A percentile compares a stretch with the other conserved stretches of the same genome.
These are phyloP conservation scores for Zosterops hypoxanthus DNA, from an alignment of 2,113 vertebrate genomes.

Conservation along the genomic window DNA sequence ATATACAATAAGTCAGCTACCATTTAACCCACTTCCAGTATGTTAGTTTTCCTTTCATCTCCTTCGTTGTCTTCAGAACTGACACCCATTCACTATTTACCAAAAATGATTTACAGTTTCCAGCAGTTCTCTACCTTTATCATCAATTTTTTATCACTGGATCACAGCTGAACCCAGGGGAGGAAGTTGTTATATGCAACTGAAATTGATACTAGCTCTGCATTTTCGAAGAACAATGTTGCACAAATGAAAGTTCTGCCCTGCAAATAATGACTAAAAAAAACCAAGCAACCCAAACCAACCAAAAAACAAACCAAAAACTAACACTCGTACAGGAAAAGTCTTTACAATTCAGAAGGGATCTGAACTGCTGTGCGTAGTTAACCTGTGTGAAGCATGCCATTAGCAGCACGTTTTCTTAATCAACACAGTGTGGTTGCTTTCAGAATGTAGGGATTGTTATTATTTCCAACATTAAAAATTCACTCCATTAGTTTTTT, in stretches of 20 bases:
- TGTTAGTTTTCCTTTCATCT: not conserved
- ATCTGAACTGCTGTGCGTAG: not conserved
- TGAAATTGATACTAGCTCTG: not conserved
- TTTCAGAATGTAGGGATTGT: not conserved
- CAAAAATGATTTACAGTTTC: not conserved
- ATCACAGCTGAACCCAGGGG: not conserved
- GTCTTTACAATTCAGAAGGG: not conserved
- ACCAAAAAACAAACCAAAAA: not conserved
- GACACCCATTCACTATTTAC: not conserved
- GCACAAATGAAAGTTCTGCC: not conserved
- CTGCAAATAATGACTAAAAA: not conserved
- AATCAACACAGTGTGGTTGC: not conserved
- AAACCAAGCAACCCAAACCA: not conserved
- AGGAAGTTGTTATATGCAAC: not conserved
- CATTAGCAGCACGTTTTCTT: not conserved
- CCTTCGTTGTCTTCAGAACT: not conserved
- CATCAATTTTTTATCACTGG: not conserved
- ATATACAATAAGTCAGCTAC: not conserved
- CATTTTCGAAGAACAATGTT: not conserved
- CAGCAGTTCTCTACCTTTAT: not conserved
- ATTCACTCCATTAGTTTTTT: not conserved
- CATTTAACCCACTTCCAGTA: not conserved
- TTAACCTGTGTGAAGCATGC: not conserved
- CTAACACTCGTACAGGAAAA: not conserved
- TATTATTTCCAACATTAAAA: not conserved